These are phyloP conservation scores for Hycleus cichorii DNA, from an alignment of 1,140 invertebrate genomes.

Conservation along the genomic window DNA sequence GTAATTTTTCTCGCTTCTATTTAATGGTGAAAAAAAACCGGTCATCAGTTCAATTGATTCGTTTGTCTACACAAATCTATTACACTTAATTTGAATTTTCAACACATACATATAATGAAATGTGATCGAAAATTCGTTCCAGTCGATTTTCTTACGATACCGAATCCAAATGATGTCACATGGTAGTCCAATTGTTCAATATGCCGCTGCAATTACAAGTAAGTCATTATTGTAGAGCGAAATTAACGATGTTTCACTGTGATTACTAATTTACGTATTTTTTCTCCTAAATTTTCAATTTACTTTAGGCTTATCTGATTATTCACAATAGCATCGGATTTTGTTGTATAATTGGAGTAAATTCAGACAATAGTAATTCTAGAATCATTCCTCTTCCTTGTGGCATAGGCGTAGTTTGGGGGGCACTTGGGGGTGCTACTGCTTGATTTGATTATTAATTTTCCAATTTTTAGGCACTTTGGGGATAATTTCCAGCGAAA, in stretches of 20 bases:
- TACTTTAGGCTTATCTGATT: no score
- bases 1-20: no score
- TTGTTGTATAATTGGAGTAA: no score
- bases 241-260: not conserved
- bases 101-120: not conserved
- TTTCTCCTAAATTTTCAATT: no score
- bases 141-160: not conserved
- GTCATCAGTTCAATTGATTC: not conserved
- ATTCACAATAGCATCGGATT: no score
- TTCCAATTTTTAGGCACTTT: constrained; percentile 23
- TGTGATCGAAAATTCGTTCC: not conserved
- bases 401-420: no score
- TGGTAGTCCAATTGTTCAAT: not conserved
- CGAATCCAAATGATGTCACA: not conserved
- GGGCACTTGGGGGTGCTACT: no score
- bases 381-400: no score
- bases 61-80: not conserved
- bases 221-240: not conserved
- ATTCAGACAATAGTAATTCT: no score
- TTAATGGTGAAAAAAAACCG: no score
- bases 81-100: not conserved
- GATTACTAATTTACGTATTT: no score
- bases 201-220: not conserved
- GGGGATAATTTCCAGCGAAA: constrained; percentile 29
- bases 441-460: no score